Percentiles rank a stretch among this genome's conserved stretches.
These are phyloP conservation scores for Poeciliopsis presidionis DNA, from an alignment of 2,797 vertebrate species.

Conservation along the genomic window DNA sequence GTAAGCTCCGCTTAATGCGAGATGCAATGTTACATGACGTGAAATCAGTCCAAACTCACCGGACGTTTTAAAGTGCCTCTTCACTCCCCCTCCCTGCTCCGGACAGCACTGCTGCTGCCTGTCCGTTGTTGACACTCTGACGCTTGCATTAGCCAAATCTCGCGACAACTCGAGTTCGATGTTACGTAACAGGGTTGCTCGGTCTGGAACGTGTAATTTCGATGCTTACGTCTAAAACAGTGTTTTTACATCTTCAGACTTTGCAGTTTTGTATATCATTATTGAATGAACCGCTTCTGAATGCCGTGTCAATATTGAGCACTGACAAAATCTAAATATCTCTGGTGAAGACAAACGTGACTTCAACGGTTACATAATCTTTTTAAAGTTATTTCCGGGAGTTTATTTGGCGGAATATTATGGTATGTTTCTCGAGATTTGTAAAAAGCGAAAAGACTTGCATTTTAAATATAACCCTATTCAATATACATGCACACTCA, in stretches of 20 bases:
- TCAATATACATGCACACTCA: neutral
- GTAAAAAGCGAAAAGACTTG: neutral
- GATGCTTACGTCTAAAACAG: neutral
- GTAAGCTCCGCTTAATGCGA: neutral
- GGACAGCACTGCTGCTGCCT: slow-evolving; percentile 53
- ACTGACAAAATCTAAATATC: neutral
- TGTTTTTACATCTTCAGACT: neutral
- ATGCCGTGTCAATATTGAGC: neutral
- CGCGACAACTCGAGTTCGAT: slow-evolving; percentile 71
- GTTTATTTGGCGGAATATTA: slow-evolving; percentile 18
- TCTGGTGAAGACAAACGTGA: neutral
- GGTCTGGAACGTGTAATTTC: neutral
- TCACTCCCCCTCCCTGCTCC: slow-evolving; percentile 68
- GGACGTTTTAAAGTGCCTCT: slow-evolving; percentile 66
- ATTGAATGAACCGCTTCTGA: neutral
- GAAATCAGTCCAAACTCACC: slow-evolving; percentile 70
- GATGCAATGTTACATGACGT: neutral
- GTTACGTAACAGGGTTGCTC: slow-evolving; percentile 65
- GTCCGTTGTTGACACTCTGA: slow-evolving; percentile 78
- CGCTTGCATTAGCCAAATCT: slow-evolving; percentile 61
- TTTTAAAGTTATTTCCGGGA: slow-evolving; percentile 22
- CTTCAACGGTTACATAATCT: slow-evolving; percentile 37
- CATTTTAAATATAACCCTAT: neutral
- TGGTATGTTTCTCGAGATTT: neutral
- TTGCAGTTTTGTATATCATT: neutral